phyloP scores from a whole-genome alignment of 2,797 vertebrate species.

The Dryobates pubescens region DNA sequence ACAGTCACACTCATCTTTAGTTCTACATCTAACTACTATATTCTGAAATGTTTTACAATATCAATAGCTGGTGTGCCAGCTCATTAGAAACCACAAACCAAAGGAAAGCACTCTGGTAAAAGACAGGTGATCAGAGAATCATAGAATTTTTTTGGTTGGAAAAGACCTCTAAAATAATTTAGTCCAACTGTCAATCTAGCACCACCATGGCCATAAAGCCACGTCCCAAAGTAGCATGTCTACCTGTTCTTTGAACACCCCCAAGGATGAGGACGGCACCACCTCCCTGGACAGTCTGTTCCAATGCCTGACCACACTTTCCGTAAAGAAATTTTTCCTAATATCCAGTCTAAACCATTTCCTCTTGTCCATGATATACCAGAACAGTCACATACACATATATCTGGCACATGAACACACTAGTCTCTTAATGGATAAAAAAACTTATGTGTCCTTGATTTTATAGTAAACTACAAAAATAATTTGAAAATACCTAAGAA shows the following conservation, averaged over 20 bases:
- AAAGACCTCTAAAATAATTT: too few species aligned
- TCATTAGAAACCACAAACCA: neutral
- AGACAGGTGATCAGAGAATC: neutral
- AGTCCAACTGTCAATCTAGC: too few species aligned
- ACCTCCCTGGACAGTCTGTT: too few species aligned
- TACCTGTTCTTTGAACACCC: too few species aligned
- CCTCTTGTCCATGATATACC: neutral
- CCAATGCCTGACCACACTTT: too few species aligned
- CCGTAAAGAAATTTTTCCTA: too few species aligned
- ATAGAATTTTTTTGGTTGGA: too few species aligned
- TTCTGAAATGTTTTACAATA: neutral
- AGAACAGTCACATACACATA: neutral
- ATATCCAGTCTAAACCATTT: too few species aligned
- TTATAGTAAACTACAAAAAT: neutral
- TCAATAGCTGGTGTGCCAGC: neutral
- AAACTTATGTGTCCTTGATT: neutral
- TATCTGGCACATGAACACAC: neutral
- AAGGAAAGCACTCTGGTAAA: neutral
- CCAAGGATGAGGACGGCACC: too few species aligned
- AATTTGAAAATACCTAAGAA: neutral
- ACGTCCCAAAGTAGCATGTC: too few species aligned
- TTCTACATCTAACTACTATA: neutral
- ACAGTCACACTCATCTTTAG: neutral
- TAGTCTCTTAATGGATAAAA: neutral
- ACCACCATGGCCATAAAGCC: too few species aligned